A percentile compares a stretch with the other conserved stretches of the same genome.
These are phyloP conservation scores for Sebastes umbrosus DNA, from an alignment of 2,797 vertebrate genomes.

Conservation along the genomic window DNA sequence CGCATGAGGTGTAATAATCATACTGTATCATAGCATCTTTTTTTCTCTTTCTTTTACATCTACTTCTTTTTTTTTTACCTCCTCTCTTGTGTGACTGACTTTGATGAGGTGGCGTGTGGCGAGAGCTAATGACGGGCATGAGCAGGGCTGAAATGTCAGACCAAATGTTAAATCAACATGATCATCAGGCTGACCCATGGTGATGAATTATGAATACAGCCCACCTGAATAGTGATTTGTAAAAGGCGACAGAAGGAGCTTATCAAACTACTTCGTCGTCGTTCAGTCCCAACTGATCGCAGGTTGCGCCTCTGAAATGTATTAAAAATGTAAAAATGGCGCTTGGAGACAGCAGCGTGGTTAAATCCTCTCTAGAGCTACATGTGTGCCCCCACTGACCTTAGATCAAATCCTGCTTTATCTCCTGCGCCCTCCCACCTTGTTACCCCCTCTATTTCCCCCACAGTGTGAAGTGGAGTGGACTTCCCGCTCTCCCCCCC, in stretches of 20 bases:
- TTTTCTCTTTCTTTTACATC: background rate
- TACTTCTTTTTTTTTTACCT: background rate
- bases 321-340: constrained; percentile 31
- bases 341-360: constrained; percentile 10
- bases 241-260: constrained; percentile 23
- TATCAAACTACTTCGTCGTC: constrained; percentile 22
- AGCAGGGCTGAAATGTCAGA: constrained; percentile 83
- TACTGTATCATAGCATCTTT: background rate
- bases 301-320: constrained; percentile 11
- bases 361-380: constrained; percentile 32
- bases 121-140: constrained; percentile 80
- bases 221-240: constrained; percentile 71
- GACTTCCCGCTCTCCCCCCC: constrained; percentile 40
- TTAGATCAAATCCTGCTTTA: constrained; percentile 51
- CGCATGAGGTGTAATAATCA: constrained; percentile 22
- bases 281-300: background rate
- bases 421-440: constrained; percentile 16
- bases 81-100: constrained; percentile 50
- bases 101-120: constrained; percentile 77
- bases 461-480: constrained; percentile 43
- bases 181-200: constrained; percentile 74
- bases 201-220: constrained; percentile 81
- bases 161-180: constrained; percentile 87
- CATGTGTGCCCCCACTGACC: constrained; percentile 38
- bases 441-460: constrained; percentile 18